Evolutionary conservation across 1,140 invertebrate species (phyloP).

Genomic region (Adoxophyes honmai): DNA sequence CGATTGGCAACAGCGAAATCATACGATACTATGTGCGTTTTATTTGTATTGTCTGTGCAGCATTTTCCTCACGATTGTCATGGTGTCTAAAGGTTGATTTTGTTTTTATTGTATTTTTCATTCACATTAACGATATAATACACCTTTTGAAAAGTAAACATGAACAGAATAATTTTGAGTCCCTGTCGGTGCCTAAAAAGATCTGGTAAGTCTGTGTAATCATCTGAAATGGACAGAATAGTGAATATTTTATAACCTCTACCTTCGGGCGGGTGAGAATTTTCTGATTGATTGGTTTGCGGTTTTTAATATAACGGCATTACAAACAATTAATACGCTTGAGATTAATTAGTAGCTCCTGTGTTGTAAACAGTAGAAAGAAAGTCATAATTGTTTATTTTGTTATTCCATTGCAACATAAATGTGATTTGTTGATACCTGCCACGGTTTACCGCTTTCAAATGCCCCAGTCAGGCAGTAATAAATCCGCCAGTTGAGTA

Average conservation of each 20-base stretch:
- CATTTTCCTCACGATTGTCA: constrained; percentile 54
- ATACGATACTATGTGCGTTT: neutral
- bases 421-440: neutral
- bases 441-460: neutral
- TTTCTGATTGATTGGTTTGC: neutral
- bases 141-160: constrained; percentile 33
- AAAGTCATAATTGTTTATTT: neutral
- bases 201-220: constrained; percentile 47
- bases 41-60: constrained; percentile 27
- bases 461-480: neutral
- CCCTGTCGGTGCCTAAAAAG: constrained; percentile 59
- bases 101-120: constrained; percentile 65
- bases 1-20: neutral
- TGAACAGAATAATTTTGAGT: constrained; percentile 65
- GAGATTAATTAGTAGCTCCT: neutral
- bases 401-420: neutral
- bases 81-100: constrained; percentile 71
- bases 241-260: neutral
- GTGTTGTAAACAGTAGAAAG: neutral
- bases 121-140: constrained; percentile 33
- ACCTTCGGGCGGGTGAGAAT: neutral
- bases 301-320: neutral
- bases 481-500: too few relatives aligned
- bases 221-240: neutral
- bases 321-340: neutral